phyloP scores from a whole-genome alignment of 2,797 vertebrate species.

The Eulemur coronatus region DNA sequence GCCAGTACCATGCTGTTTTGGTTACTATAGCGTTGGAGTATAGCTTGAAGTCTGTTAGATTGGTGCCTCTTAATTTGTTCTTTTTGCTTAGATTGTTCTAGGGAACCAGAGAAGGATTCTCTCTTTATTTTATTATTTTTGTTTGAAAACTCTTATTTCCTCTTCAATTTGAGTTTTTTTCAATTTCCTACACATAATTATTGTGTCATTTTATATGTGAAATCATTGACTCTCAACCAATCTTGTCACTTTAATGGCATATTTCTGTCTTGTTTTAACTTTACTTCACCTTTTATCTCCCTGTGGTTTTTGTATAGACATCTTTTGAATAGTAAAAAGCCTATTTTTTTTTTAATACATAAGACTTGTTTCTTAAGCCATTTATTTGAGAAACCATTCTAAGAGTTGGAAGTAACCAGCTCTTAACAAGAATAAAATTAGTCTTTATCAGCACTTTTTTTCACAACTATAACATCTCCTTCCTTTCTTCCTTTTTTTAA shows the following conservation, averaged over 20 bases:
- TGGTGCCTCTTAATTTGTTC: no score
- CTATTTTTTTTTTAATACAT: not conserved
- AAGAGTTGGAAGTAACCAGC: not conserved
- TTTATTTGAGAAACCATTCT: not conserved
- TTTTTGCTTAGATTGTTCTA: no score
- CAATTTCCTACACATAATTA: not conserved
- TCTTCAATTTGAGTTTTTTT: not conserved
- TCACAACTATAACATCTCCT: not conserved
- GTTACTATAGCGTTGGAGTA: no score
- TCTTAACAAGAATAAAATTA: not conserved
- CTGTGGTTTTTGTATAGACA: not conserved
- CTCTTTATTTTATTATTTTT: not conserved
- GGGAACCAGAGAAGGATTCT: no score
- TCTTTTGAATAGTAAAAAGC: not conserved
- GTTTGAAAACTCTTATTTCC: conserved; percentile 4
- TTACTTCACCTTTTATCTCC: not conserved
- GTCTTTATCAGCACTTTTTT: not conserved
- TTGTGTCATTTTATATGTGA: not conserved
- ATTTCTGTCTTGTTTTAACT: not conserved
- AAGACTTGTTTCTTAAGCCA: not conserved
- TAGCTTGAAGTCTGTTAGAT: no score
- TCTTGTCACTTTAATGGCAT: not conserved
- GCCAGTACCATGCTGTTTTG: no score
- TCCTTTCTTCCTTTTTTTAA: no score
- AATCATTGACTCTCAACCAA: not conserved